Conservation (phyloP, 2,888 invertebrate species). For the Cantharis flavilabris region DNA sequence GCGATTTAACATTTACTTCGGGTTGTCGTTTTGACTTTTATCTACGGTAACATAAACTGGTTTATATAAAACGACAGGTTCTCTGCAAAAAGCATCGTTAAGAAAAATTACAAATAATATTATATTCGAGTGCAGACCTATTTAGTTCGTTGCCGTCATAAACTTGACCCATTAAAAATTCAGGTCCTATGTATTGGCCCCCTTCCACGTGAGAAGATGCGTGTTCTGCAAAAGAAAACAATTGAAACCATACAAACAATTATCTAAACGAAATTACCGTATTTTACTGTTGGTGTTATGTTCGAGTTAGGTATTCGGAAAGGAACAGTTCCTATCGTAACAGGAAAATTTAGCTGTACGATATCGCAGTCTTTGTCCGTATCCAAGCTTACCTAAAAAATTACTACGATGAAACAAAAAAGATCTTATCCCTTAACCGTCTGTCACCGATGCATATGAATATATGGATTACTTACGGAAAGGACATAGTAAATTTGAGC, state of each 20-base stretch:
- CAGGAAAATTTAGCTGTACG: slow-evolving; percentile 73
- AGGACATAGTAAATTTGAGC: slow-evolving; percentile 70
- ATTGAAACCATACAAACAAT: not conserved
- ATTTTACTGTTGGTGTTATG: slow-evolving; percentile 64
- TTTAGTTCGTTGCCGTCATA: slow-evolving; percentile 66
- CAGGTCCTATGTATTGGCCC: slow-evolving; percentile 76
- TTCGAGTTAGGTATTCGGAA: slow-evolving; percentile 69
- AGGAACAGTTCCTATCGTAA: slow-evolving; percentile 77
- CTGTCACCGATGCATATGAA: too few species aligned
- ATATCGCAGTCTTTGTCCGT: slow-evolving; percentile 72
- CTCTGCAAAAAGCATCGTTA: slow-evolving; percentile 47
- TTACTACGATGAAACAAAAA: too few species aligned
- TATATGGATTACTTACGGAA: slow-evolving; percentile 58
- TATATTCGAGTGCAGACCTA: slow-evolving; percentile 11
- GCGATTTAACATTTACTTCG: slow-evolving; percentile 24
- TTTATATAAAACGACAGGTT: slow-evolving; percentile 67
- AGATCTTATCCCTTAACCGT: too few species aligned
- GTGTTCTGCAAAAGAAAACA: slow-evolving; percentile 60
- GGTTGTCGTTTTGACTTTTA: slow-evolving; percentile 39
- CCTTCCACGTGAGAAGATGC: slow-evolving; percentile 76
- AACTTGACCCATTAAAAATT: slow-evolving; percentile 78
- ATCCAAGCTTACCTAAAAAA: slow-evolving; percentile 68
- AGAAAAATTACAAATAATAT: not conserved
- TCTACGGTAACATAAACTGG: slow-evolving; percentile 64
- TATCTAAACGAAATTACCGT: slow-evolving; percentile 57